These are phyloP conservation scores for Orcinus orca DNA, from an alignment of 2,113 vertebrate species.

Conservation along the genomic window DNA sequence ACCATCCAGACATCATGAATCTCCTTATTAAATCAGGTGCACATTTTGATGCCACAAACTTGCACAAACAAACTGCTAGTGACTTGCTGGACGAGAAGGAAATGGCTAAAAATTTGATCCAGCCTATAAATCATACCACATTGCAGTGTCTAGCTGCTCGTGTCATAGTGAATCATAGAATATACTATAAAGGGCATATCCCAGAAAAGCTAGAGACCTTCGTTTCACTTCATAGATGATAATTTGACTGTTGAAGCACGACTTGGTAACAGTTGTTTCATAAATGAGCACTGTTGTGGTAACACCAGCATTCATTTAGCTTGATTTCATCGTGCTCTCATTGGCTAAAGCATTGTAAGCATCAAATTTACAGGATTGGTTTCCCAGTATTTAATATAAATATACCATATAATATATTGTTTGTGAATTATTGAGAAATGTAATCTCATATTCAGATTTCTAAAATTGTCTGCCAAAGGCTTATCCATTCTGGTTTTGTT, in stretches of 20 bases:
- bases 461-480: constrained; percentile 85
- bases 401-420: constrained; percentile 85
- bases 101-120: constrained; percentile 96
- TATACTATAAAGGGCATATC: constrained; percentile 92
- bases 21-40: constrained; percentile 95
- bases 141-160: constrained; percentile 98
- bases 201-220: constrained; percentile 97
- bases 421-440: constrained; percentile 84
- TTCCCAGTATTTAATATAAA: constrained; percentile 85
- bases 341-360: constrained; percentile 79
- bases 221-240: constrained; percentile 97
- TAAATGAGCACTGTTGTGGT: constrained; percentile 81
- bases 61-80: constrained; percentile 93
- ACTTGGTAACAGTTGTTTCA: constrained; percentile 76
- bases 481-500: constrained; percentile 81
- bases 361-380: constrained; percentile 79
- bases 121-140: constrained; percentile 97
- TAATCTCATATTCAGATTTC: constrained; percentile 79
- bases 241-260: constrained; percentile 75
- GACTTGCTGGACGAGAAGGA: constrained; percentile 97
- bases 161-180: constrained; percentile 92
- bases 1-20: constrained; percentile 99
- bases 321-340: constrained; percentile 79
- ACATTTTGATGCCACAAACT: constrained; percentile 98
- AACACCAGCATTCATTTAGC: constrained; percentile 82